Conservation (phyloP, 2,888 invertebrate species). For the Atethmia centrago region DNA sequence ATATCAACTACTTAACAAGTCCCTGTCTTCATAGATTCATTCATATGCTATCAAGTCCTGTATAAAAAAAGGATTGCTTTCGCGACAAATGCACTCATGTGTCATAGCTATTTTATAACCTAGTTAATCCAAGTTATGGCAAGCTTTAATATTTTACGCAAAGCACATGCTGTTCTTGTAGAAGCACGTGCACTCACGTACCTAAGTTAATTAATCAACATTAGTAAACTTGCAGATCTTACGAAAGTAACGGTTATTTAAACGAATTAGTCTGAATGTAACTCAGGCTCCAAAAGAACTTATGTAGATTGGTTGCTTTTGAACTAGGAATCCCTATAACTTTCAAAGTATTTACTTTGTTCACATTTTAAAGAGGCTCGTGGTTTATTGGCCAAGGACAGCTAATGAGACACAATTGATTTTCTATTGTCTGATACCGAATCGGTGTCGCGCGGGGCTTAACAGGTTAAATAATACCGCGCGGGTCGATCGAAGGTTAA, state of each 20-base stretch:
- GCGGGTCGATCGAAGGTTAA: neutral
- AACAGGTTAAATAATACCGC: neutral
- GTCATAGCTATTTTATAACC: neutral
- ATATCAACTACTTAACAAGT: neutral
- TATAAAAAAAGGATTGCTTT: neutral
- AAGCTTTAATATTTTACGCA: conserved; percentile 3
- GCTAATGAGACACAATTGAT: too few species aligned
- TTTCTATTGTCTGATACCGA: too few species aligned
- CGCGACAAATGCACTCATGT: neutral
- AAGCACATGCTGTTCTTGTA: conserved; percentile 1
- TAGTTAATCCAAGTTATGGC: neutral
- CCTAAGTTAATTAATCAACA: conserved; percentile 17
- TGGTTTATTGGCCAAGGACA: too few species aligned
- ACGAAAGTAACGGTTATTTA: neutral
- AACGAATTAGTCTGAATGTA: neutral
- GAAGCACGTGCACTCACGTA: conserved; percentile 13
- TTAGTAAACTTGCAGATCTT: neutral
- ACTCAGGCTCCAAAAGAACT: neutral
- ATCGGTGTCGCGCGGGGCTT: too few species aligned
- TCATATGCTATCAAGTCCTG: neutral
- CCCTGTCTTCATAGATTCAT: neutral
- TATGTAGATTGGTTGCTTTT: neutral
- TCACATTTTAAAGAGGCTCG: too few species aligned
- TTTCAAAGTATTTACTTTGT: neutral
- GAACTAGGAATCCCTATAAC: neutral